Evolutionary conservation across 2,888 invertebrate genomes (phyloP).

Genomic region (Chrysodeixis includens): DNA sequence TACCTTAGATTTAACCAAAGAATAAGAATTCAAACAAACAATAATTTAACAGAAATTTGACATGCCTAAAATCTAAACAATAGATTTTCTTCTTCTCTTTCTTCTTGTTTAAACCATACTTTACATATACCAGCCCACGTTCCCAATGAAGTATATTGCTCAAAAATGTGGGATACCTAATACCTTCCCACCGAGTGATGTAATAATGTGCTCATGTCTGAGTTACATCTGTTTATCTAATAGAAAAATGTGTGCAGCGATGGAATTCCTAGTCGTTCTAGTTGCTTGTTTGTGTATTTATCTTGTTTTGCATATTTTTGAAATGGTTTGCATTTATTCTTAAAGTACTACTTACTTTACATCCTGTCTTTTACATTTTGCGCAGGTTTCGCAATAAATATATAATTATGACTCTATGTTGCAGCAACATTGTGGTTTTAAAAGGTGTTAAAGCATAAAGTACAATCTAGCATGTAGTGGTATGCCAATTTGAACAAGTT

Average conservation of each 20-base stretch:
- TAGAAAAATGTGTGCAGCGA: slow-evolving; percentile 15
- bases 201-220: slow-evolving; percentile 22
- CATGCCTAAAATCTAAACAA: too few species aligned
- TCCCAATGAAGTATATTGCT: slow-evolving; percentile 23
- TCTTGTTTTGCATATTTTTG: slow-evolving; percentile 11
- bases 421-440: too few species aligned
- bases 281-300: not conserved
- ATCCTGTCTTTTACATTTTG: too few species aligned
- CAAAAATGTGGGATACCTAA: slow-evolving; percentile 33
- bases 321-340: not conserved
- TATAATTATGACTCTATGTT: too few species aligned
- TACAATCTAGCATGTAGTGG: too few species aligned
- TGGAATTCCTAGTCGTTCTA: slow-evolving; percentile 5
- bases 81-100: too few species aligned
- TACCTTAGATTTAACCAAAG: too few species aligned
- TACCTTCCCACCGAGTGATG: slow-evolving; percentile 12
- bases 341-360: not conserved
- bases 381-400: too few species aligned
- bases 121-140: slow-evolving; percentile 29
- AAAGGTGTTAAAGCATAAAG: too few species aligned
- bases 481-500: too few species aligned
- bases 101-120: not conserved
- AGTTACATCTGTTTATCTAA: slow-evolving; percentile 24
- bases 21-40: not conserved
- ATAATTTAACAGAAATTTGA: not conserved